Evolutionary conservation across 2,113 vertebrate species (phyloP).

Genomic region (Calidris pugnax): DNA sequence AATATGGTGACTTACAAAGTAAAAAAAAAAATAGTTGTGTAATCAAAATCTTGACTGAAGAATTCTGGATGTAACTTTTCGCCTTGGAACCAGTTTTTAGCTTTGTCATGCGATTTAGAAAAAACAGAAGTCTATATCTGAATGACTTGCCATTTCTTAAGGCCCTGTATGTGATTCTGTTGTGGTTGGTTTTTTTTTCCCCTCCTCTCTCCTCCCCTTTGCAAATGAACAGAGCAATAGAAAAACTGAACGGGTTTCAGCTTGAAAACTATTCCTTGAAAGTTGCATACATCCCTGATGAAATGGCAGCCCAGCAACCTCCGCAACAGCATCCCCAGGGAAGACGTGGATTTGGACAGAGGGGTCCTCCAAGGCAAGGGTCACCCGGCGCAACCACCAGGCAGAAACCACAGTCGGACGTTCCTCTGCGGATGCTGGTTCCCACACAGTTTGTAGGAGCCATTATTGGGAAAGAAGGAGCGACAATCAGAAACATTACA

Average conservation of each 20-base stretch:
- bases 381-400: constrained; percentile 85
- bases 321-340: constrained; percentile 74
- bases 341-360: constrained; percentile 85
- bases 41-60: neutral
- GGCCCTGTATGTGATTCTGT: neutral
- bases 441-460: constrained; percentile 97
- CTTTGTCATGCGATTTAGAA: neutral
- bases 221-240: constrained; percentile 84
- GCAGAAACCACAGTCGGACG: constrained; percentile 89
- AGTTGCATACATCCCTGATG: constrained; percentile 96
- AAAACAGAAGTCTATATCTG: neutral
- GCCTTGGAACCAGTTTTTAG: neutral
- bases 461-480: constrained; percentile 97
- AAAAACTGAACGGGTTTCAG: constrained; percentile 94
- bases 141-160: neutral
- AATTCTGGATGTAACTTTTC: neutral
- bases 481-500: constrained; percentile 96
- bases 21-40: neutral
- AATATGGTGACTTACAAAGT: neutral
- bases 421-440: constrained; percentile 92
- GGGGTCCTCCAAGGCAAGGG: constrained; percentile 86
- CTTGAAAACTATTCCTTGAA: constrained; percentile 94
- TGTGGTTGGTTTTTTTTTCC: neutral
- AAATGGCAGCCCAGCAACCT: constrained; percentile 77
- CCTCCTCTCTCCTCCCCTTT: neutral